Conservation (phyloP, 2,113 vertebrate genomes). For the Archocentrus centrarchus region DNA sequence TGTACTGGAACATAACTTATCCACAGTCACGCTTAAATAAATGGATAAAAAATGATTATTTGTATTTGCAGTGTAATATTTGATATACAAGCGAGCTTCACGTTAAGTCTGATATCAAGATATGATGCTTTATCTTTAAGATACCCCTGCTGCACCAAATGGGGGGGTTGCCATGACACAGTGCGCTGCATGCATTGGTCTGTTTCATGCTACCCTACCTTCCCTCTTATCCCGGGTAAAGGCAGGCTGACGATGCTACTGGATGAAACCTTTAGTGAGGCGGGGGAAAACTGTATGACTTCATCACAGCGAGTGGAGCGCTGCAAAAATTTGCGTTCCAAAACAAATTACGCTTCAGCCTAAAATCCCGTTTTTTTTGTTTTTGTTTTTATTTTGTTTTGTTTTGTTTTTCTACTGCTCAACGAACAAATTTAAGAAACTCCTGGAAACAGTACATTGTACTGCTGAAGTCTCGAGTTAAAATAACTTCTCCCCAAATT, state of each 20-base stretch:
- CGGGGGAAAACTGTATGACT: slow-evolving; percentile 61
- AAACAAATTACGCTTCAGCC: background rate
- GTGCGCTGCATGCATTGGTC: slow-evolving; percentile 46
- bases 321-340: slow-evolving; percentile 36
- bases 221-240: slow-evolving; percentile 58
- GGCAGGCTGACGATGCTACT: slow-evolving; percentile 47
- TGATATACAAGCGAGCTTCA: background rate
- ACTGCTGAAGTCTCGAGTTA: background rate
- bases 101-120: slow-evolving; percentile 14
- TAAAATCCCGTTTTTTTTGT: background rate
- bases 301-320: slow-evolving; percentile 69
- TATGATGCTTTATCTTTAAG: slow-evolving; percentile 64
- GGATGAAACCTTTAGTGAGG: slow-evolving; percentile 57
- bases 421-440: background rate
- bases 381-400: too few relatives aligned
- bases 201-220: slow-evolving; percentile 51
- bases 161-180: slow-evolving; percentile 26
- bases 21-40: background rate
- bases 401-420: background rate
- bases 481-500: background rate
- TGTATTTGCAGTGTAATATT: background rate
- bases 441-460: rapidly evolving
- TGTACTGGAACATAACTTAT: background rate
- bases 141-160: slow-evolving; percentile 16
- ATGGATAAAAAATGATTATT: background rate